phyloP scores from a whole-genome alignment of 2,888 invertebrate species.

The Dynastes grantii region DNA sequence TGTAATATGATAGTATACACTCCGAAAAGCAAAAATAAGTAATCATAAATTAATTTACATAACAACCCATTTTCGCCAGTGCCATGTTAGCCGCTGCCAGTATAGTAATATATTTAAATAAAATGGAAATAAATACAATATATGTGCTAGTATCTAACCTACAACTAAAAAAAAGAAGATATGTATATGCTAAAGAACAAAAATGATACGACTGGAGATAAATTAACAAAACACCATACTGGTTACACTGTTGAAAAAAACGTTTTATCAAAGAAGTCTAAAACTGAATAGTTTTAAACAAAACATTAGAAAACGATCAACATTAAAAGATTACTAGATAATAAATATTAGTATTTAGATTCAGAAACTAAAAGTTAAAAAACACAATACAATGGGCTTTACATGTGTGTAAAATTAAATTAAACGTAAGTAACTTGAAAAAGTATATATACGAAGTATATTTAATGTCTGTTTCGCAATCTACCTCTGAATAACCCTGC shows the following conservation, averaged over 20 bases:
- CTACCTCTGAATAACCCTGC: conserved; percentile 24
- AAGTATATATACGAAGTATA: background rate
- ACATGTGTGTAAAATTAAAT: conserved; percentile 11
- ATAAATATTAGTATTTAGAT: conserved; percentile 21
- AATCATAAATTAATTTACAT: conserved; percentile 20
- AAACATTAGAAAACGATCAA: background rate
- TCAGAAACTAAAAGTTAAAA: background rate
- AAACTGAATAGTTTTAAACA: background rate
- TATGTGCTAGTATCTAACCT: conserved; percentile 21
- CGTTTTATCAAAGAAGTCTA: background rate
- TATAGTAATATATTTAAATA: conserved; percentile 44
- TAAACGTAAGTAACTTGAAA: too few species aligned
- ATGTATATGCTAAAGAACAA: background rate
- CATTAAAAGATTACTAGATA: conserved; percentile 3
- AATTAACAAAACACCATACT: conserved; percentile 2
- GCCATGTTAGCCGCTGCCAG: conserved; percentile 52
- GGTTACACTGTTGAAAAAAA: conserved; percentile 2
- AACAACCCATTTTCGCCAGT: conserved; percentile 50
- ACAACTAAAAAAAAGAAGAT: conserved; percentile 19
- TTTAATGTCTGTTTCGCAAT: conserved; percentile 18
- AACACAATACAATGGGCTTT: conserved; percentile 13
- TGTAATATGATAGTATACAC: conserved; percentile 8
- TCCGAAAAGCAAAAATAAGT: conserved; percentile 34
- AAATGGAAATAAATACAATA: conserved; percentile 12
- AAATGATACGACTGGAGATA: background rate